These are phyloP conservation scores for Hippocampus comes DNA, from an alignment of 2,113 vertebrate species.

Conservation along the genomic window DNA sequence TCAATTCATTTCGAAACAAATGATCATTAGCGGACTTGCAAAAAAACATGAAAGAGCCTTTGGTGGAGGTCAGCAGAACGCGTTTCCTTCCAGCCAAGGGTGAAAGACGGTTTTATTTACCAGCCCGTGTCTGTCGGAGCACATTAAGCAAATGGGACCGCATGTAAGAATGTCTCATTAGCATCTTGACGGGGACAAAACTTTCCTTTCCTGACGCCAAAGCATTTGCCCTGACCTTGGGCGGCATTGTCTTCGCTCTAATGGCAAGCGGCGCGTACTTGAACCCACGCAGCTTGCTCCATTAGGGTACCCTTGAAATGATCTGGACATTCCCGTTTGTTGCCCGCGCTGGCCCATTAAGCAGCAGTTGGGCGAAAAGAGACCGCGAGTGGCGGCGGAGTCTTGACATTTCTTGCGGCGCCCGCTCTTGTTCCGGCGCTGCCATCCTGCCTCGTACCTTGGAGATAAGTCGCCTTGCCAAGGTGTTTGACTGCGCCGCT, in stretches of 20 bases:
- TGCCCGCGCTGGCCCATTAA: neutral
- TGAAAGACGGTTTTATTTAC: neutral
- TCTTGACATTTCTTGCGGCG: neutral
- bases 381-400: neutral
- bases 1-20: neutral
- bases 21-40: neutral
- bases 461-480: conserved; percentile 48
- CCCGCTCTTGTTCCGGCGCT: neutral
- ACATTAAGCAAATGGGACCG: conserved; percentile 4
- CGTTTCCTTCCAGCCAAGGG: neutral
- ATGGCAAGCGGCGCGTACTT: neutral
- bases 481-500: conserved; percentile 4
- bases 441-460: conserved; percentile 21
- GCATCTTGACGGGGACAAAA: neutral
- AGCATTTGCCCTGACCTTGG: neutral
- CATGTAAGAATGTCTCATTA: neutral
- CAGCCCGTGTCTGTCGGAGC: neutral
- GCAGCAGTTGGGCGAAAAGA: neutral
- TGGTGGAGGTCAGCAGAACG: neutral
- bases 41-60: neutral
- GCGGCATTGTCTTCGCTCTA: neutral
- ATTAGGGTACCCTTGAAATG: neutral
- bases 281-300: neutral
- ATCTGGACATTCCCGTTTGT: neutral
- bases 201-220: neutral